Base-by-base conservation (phyloP, 2,888 invertebrate genomes). In the Sphaerophoria taeniata region DNA sequence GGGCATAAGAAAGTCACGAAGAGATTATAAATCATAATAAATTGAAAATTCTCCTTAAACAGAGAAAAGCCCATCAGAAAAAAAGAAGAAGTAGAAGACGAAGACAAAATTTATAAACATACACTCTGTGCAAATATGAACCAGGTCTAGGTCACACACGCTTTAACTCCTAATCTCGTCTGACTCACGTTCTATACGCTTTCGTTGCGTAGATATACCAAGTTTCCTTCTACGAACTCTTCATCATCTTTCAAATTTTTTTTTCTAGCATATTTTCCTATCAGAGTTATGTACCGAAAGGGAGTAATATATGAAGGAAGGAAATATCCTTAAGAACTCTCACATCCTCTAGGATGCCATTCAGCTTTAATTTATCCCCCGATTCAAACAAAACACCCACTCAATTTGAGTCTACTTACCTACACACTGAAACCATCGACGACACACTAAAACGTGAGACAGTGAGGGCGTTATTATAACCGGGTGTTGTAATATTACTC, bases 81-180 rank as follows among this genome's bases (percentile, higher is more conserved):
- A 24, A 24, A 43, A 43, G 11, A 43, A 24, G 11, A 36, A 56
- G 0, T 0, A 43, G 24, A 60, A 60, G n/a, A 43, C 9, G 9
- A 43, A 43, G 7, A 43, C 16, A 43, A 58, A n/a, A 11, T 7
- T 14, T 58, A 9, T 60, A 16, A 60, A 70, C 39, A 16, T 67
- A 70, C 39, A 67, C 36, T 60, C 39, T 24, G 49, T 43, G 24
- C 24, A 56, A 70, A 70, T 71, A 63, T 61, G 60, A 83, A 49
- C 39, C 69, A 63, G 82, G 82, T 83, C 77, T 77, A 83, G 82
- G 82, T 83, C 82, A 77, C 60, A 83, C 60, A 82, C 77, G 73
- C 67, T 36, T 63, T 58, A 53, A 49, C 69, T 58, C 55, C 67
- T 69, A 33, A 77, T 60, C 34, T 53, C 58, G 45, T 70, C 56